Evolutionary conservation across 2,797 vertebrate genomes (phyloP).

Genomic region (Dallia pectoralis): DNA sequence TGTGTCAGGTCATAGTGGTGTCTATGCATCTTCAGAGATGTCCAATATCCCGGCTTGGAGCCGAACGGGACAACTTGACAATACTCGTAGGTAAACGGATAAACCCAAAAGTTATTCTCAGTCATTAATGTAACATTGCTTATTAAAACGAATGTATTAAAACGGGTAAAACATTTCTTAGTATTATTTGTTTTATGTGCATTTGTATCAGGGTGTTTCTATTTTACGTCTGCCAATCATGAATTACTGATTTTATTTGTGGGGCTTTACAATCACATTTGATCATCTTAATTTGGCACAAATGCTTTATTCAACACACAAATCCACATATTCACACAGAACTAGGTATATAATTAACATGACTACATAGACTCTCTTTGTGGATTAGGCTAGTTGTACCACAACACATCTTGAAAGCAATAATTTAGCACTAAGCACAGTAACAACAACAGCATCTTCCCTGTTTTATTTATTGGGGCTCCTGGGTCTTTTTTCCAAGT

Average conservation of each 20-base stretch:
- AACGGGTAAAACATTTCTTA: not conserved
- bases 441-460: no score
- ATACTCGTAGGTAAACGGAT: conserved; percentile 27
- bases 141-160: not conserved
- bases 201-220: not conserved
- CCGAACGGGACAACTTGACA: conserved; percentile 25
- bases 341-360: not conserved
- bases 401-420: not conserved
- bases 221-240: not conserved
- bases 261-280: not conserved
- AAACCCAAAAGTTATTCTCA: not conserved
- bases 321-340: not conserved
- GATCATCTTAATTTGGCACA: not conserved
- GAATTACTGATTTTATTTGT: not conserved
- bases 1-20: conserved; percentile 38
- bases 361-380: not conserved
- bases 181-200: not conserved
- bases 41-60: conserved; percentile 36
- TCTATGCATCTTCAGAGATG: conserved; percentile 59
- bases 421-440: not conserved
- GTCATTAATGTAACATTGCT: not conserved
- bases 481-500: not conserved
- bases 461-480: not conserved
- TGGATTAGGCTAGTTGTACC: not conserved
- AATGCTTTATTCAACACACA: conserved; percentile 2